A percentile compares a stretch with the other conserved stretches of the same genome.
Evolutionary conservation across 2,888 invertebrate genomes (phyloP).

Genomic region (Drosophila buzzatii): DNA sequence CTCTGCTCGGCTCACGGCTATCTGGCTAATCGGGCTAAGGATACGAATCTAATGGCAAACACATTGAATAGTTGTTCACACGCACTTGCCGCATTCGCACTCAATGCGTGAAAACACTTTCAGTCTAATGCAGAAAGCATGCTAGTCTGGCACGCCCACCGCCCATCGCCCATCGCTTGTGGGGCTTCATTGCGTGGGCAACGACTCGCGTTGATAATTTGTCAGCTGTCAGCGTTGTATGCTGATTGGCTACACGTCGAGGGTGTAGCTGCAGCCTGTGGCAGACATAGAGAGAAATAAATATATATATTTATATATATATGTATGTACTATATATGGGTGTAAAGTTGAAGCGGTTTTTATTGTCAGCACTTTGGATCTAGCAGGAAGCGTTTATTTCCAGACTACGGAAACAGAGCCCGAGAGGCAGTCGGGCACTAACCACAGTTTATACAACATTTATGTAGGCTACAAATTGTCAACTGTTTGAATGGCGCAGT

Average conservation of each 20-base stretch:
- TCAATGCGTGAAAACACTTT: neutral
- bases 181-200: neutral
- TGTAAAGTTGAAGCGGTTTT: constrained; percentile 18
- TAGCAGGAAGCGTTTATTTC: constrained; percentile 1
- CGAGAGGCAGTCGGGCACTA: neutral
- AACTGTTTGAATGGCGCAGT: neutral
- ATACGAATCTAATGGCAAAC: neutral
- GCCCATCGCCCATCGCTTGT: too few relatives aligned
- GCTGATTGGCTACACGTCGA: constrained; percentile 34
- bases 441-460: neutral
- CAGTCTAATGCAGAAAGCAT: neutral
- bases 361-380: constrained; percentile 16
- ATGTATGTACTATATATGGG: neutral
- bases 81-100: neutral
- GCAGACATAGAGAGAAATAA: constrained; percentile 7
- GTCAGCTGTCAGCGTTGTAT: constrained; percentile 22
- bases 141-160: neutral
- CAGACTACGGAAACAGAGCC: constrained; percentile 1
- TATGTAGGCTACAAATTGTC: constrained; percentile 13
- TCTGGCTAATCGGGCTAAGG: neutral
- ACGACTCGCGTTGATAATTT: constrained; percentile 4
- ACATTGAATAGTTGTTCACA: neutral
- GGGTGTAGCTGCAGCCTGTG: constrained; percentile 17
- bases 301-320: neutral
- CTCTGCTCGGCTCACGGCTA: neutral